Evolutionary conservation across 2,113 vertebrate genomes (phyloP).

Genomic region (Dipodomys merriami): DNA sequence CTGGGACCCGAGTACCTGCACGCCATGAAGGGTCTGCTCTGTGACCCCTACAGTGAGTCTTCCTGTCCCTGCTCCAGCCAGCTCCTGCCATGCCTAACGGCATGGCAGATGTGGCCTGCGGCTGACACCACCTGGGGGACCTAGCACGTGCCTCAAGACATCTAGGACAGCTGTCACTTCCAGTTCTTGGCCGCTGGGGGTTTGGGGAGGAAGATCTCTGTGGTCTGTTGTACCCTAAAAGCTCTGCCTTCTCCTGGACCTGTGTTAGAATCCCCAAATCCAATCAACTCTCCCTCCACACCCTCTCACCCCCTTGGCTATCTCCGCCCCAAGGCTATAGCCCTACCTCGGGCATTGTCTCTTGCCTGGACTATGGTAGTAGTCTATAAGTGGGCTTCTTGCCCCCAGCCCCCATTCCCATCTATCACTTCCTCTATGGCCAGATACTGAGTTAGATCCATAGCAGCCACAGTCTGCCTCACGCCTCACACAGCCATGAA

Average conservation of each 20-base stretch:
- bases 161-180: background rate
- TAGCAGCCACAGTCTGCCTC: background rate
- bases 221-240: no score
- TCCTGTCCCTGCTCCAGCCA: background rate
- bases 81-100: background rate
- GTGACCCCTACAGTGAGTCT: conserved; percentile 87
- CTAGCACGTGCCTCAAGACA: accelerated
- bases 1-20: conserved; percentile 89
- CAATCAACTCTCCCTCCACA: background rate
- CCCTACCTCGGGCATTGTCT: background rate
- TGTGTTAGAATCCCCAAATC: background rate
- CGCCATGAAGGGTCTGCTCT: conserved; percentile 91
- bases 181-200: background rate
- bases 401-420: no score
- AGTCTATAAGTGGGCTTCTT: background rate
- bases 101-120: background rate
- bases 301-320: background rate
- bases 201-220: background rate
- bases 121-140: background rate
- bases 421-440: no score
- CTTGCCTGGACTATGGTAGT: background rate
- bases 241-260: background rate
- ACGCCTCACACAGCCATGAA: no score
- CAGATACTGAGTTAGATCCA: background rate
- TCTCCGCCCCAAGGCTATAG: background rate